Percentiles rank a stretch among this genome's conserved stretches.
These are phyloP conservation scores for Neosilurus mollespiculum DNA, from an alignment of 2,797 vertebrate species.

Conservation along the genomic window DNA sequence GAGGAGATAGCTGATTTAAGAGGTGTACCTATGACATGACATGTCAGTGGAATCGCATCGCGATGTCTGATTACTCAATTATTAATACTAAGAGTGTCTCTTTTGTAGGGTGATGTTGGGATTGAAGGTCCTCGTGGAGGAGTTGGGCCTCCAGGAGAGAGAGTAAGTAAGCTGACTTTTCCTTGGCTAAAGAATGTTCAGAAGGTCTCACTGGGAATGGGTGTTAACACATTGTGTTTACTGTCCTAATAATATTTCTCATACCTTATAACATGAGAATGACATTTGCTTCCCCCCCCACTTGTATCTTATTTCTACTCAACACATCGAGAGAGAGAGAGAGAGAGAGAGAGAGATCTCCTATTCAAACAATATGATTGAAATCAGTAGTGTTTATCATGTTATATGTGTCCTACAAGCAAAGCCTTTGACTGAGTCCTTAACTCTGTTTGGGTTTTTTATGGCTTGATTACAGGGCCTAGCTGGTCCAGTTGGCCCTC, in stretches of 20 bases:
- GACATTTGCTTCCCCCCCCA: too few species aligned
- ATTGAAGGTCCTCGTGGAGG: slow-evolving; percentile 72
- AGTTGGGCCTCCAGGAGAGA: slow-evolving; percentile 68
- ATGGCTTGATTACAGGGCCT: slow-evolving; percentile 60
- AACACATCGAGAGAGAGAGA: neutral
- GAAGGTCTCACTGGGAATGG: neutral
- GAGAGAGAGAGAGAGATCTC: neutral
- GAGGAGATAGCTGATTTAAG: neutral
- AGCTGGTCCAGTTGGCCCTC: slow-evolving; percentile 60
- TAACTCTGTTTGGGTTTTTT: neutral
- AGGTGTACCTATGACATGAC: neutral
- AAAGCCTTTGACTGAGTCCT: neutral
- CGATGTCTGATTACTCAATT: neutral
- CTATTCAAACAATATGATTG: neutral
- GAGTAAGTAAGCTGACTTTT: slow-evolving; percentile 62
- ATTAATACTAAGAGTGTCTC: slow-evolving; percentile 6
- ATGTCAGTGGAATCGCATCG: neutral
- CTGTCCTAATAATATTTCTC: neutral
- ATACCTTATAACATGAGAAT: neutral
- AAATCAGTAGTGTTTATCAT: neutral
- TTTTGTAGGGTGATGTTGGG: slow-evolving; percentile 69
- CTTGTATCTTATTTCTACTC: neutral
- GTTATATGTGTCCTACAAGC: neutral
- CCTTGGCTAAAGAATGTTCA: neutral
- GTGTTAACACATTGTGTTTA: neutral